phyloP scores from a whole-genome alignment of 2,113 vertebrate genomes.

The Phylloscopus whistleri region DNA sequence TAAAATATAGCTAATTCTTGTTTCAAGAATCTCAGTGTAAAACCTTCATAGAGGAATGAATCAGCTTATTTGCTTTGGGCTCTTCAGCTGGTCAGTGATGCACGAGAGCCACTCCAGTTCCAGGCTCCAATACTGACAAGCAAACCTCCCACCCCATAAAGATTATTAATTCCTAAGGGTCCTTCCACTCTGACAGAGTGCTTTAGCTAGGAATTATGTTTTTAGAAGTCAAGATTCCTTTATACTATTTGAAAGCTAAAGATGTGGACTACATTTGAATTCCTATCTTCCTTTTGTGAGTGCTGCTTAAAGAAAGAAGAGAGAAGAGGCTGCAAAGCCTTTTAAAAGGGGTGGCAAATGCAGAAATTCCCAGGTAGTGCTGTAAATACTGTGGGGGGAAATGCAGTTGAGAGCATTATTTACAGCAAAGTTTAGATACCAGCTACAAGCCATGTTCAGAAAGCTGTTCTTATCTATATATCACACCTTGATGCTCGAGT shows the following conservation, averaged over 20 bases:
- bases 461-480: conserved; percentile 22
- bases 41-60: background rate
- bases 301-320: background rate
- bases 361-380: background rate
- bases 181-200: background rate
- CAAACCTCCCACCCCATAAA: background rate
- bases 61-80: background rate
- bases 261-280: background rate
- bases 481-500: conserved; percentile 22
- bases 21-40: background rate
- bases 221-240: background rate
- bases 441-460: conserved; percentile 14
- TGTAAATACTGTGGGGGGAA: background rate
- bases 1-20: background rate
- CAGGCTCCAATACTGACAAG: background rate
- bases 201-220: background rate
- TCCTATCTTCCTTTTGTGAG: background rate
- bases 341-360: background rate
- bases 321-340: background rate
- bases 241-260: background rate
- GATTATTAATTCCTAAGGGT: background rate
- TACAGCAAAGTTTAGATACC: conserved; percentile 9
- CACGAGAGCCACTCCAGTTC: background rate
- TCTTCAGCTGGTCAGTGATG: background rate
- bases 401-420: background rate